Evolutionary conservation across 2,797 vertebrate genomes (phyloP).

Genomic region (Synanceia verrucosa): DNA sequence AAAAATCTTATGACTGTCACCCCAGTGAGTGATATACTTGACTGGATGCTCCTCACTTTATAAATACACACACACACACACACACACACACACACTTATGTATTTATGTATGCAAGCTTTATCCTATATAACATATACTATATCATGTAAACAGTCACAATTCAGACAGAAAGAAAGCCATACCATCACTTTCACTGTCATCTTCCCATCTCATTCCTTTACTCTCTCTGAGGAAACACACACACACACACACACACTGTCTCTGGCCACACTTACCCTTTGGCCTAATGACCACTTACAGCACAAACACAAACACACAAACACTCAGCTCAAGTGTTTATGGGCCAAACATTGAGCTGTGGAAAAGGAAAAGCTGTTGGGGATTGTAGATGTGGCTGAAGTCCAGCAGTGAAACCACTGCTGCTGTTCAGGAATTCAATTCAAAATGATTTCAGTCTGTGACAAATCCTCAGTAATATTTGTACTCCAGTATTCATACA

Average conservation of each 20-base stretch:
- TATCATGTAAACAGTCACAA: neutral
- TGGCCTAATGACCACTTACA: conserved; percentile 24
- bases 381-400: neutral
- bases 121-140: neutral
- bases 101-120: neutral
- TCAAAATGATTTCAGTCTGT: neutral
- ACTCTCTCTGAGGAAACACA: neutral
- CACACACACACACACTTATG: neutral
- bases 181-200: neutral
- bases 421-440: too few species aligned
- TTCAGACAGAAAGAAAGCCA: neutral
- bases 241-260: neutral
- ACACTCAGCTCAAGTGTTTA: conserved; percentile 16
- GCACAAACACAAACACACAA: too few species aligned
- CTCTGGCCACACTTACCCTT: conserved; percentile 4
- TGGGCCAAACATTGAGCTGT: neutral
- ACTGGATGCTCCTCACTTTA: neutral
- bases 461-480: too few species aligned
- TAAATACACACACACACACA: neutral
- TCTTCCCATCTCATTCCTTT: neutral
- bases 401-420: neutral
- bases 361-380: neutral
- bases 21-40: neutral
- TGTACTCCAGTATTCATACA: neutral
- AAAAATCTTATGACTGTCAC: neutral